These are phyloP conservation scores for Corynorhinus townsendii DNA, from an alignment of 2,113 vertebrate genomes.

Conservation along the genomic window DNA sequence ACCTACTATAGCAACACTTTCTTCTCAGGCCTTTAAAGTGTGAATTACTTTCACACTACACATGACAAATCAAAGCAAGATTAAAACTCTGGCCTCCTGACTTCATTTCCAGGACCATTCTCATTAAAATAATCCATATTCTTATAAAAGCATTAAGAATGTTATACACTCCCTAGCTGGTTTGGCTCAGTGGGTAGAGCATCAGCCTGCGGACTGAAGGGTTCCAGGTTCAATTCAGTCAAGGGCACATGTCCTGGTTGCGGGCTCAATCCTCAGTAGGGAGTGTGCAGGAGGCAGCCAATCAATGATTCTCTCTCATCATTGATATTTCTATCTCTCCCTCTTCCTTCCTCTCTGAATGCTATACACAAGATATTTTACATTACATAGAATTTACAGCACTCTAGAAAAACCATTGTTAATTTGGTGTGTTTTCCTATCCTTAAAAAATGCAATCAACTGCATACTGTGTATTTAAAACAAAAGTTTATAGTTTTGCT, in stretches of 20 bases:
- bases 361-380: neutral
- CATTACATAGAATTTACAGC: neutral
- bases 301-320: neutral
- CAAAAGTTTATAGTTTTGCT: neutral
- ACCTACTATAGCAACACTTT: neutral
- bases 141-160: neutral
- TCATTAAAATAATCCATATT: neutral
- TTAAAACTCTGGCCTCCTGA: neutral
- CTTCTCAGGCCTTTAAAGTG: neutral
- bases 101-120: neutral
- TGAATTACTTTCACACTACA: neutral
- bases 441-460: neutral
- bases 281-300: neutral
- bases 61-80: neutral
- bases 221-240: neutral
- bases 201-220: neutral
- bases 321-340: neutral
- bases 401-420: neutral
- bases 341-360: neutral
- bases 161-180: neutral
- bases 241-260: neutral
- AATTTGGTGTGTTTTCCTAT: neutral
- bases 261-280: no score
- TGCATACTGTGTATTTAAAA: neutral
- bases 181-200: neutral